Evolutionary conservation across 2,113 vertebrate genomes (phyloP).

Genomic region (Colossoma macropomum): DNA sequence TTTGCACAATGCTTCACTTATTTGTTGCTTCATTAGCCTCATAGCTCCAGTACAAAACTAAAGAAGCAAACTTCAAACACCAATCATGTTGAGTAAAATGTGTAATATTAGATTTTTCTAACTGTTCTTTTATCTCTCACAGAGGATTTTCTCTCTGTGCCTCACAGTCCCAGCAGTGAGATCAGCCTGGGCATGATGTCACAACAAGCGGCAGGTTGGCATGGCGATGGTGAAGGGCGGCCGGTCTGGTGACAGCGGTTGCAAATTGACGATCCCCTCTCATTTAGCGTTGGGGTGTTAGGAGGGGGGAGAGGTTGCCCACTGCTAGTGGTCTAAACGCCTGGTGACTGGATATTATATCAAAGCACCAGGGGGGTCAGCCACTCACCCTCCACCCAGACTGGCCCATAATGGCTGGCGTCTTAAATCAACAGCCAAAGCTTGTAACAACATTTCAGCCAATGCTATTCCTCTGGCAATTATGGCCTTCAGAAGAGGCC

Average conservation of each 20-base stretch:
- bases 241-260: slow-evolving; percentile 39
- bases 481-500: slow-evolving; percentile 50
- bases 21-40: too few relatives aligned
- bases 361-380: slow-evolving; percentile 54
- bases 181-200: slow-evolving; percentile 31
- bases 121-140: too few relatives aligned
- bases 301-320: slow-evolving; percentile 26
- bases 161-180: slow-evolving; percentile 17
- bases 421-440: slow-evolving; percentile 64
- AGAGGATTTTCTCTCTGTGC: background rate
- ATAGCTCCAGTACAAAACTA: too few relatives aligned
- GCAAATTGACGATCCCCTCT: slow-evolving; percentile 60
- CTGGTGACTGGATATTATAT: slow-evolving; percentile 56
- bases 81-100: too few relatives aligned
- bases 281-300: slow-evolving; percentile 46
- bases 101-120: too few relatives aligned
- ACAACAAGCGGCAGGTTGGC: slow-evolving; percentile 42
- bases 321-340: slow-evolving; percentile 48
- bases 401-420: slow-evolving; percentile 57
- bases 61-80: too few relatives aligned
- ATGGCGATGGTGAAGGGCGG: slow-evolving; percentile 18
- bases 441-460: slow-evolving; percentile 66
- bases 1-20: too few relatives aligned
- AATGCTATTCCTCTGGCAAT: slow-evolving; percentile 64
- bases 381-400: slow-evolving; percentile 48